Conservation (phyloP, 37 sponge, comb jelly and placozoan genomes). For the Spongia lamella region DNA sequence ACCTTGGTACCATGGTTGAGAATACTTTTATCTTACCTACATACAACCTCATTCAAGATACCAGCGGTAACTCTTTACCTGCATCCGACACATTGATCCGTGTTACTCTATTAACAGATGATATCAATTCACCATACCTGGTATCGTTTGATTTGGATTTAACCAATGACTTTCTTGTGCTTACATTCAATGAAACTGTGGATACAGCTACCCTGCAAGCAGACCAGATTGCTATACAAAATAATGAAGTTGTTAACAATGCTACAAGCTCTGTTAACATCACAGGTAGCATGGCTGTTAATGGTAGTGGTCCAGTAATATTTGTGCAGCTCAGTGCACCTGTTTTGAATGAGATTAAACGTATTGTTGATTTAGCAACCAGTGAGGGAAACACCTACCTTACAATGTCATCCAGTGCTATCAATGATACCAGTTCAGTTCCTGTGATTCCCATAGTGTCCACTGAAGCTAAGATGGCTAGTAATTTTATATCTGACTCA, state of each 20-base stretch:
- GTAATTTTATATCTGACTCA: constrained; percentile 35
- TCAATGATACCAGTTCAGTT: constrained; percentile 72
- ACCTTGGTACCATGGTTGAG: constrained; percentile 38
- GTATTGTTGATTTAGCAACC: constrained; percentile 38
- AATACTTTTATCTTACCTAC: constrained; percentile 58
- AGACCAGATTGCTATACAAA: constrained; percentile 54
- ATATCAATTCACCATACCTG: constrained; percentile 57
- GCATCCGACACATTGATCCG: constrained; percentile 30
- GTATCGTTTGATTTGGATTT: constrained; percentile 63
- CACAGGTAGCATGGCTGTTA: constrained; percentile 38
- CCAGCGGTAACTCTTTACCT: constrained; percentile 40
- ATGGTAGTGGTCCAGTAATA: constrained; percentile 36
- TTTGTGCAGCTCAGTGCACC: constrained; percentile 36
- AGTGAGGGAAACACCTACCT: constrained; percentile 59
- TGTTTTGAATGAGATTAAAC: constrained; percentile 69
- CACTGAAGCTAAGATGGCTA: constrained; percentile 47
- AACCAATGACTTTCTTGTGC: constrained; percentile 37
- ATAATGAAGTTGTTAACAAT: constrained; percentile 17
- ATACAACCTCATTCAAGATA: constrained; percentile 65
- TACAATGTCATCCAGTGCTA: constrained; percentile 39
- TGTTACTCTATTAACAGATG: constrained; percentile 38
- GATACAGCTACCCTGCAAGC: constrained; percentile 47
- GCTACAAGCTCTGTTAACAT: constrained; percentile 41
- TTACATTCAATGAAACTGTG: constrained; percentile 86
- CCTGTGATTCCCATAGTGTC: constrained; percentile 35